Base-by-base conservation (phyloP, 2,888 invertebrate genomes). In the Cenopis cana region DNA sequence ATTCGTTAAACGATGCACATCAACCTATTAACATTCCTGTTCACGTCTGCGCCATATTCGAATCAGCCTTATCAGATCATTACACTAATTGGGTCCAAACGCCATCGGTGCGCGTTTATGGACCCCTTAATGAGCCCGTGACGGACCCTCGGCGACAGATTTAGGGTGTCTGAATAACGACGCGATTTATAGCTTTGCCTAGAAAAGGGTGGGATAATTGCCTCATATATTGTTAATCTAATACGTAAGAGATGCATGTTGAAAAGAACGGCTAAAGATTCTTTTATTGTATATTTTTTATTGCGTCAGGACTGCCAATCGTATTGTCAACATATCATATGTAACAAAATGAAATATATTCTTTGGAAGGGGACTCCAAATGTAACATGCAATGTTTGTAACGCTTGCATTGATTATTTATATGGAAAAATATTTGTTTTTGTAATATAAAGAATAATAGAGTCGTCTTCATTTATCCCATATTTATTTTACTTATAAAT, bases 151-250 rank as follows among this genome's bases (percentile, higher is more conserved):
- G 64, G 14, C 52, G 52, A 24, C 52, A 54, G 17, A 54, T 64
- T 54, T 64, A 64, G 38, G 64, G 54, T 52, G 20, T 64, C 20
- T 38, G 33, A 64, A 54, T 64, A 54, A 54, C 52, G 64, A 11
- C 64, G 11, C 54, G 8, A 54, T 52, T 64, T 64, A 64, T 64
- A n/a, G 60, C 46, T 46, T 49, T 46, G n/a, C 54, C 64, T 54
- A 52, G 64, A 64, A 64, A 62, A 64, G 64, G 54, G 64, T 64
- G 64, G 64, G 54, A 64, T 64, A 54, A 54, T 52, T 64, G 64
- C 38, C 52, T 36, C 11, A 5, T 17, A 20, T n/a, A 64, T 52
- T 52, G 12, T 62, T 38, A 52, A 52, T 4, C 14, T n/a, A 29
- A 11, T 60, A 46, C n/a, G 12, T 33, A 49, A 33, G 5, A 14